Evolutionary conservation across 2,888 invertebrate species (phyloP).

Genomic region (Drosophila dives): DNA sequence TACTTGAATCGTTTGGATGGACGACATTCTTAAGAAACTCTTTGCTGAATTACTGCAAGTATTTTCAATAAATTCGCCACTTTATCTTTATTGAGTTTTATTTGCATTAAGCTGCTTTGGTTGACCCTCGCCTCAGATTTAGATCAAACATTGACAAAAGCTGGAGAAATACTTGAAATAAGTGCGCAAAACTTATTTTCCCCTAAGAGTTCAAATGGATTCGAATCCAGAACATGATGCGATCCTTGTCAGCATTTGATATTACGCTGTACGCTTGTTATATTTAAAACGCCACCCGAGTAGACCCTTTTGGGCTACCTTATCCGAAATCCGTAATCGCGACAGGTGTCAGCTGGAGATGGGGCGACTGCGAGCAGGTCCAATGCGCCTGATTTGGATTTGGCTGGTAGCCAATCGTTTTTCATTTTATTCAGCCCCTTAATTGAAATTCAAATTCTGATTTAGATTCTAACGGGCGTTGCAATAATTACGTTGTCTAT

Average conservation of each 20-base stretch:
- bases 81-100: slow-evolving; percentile 51
- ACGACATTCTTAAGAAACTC: background rate
- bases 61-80: slow-evolving; percentile 43
- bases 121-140: slow-evolving; percentile 1
- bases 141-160: slow-evolving; percentile 54
- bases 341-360: slow-evolving; percentile 65
- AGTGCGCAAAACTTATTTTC: slow-evolving; percentile 47
- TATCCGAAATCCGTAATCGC: slow-evolving; percentile 45
- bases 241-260: slow-evolving; percentile 28
- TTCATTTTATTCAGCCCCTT: slow-evolving; percentile 42
- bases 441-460: slow-evolving; percentile 57
- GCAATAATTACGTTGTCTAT: slow-evolving; percentile 68
- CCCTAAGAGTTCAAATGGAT: slow-evolving; percentile 30
- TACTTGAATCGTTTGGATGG: slow-evolving; percentile 41
- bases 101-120: slow-evolving; percentile 41
- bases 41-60: slow-evolving; percentile 36
- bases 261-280: slow-evolving; percentile 39
- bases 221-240: background rate
- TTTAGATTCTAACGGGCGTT: slow-evolving; percentile 22
- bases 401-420: slow-evolving; percentile 30
- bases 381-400: slow-evolving; percentile 61
- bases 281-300: slow-evolving; percentile 36
- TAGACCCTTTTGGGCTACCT: slow-evolving; percentile 38
- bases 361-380: slow-evolving; percentile 25
- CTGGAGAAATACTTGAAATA: slow-evolving; percentile 46